Percentiles rank a stretch among this genome's conserved stretches.
These are phyloP conservation scores for Phylloscopus trochiloides DNA, from an alignment of 2,113 vertebrate genomes.

Conservation along the genomic window DNA sequence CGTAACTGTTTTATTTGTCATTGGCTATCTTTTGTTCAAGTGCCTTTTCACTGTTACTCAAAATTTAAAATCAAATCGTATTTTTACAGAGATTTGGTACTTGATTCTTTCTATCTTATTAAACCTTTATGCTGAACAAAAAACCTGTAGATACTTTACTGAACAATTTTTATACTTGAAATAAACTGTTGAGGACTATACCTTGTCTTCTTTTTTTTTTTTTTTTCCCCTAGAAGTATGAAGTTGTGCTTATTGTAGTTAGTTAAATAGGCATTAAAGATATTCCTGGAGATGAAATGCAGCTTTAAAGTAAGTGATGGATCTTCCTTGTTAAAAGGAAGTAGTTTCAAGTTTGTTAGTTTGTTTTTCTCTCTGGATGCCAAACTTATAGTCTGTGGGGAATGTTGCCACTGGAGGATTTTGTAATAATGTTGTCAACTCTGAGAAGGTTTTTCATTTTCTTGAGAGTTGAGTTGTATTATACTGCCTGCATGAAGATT, in stretches of 20 bases:
- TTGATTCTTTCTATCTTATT: slow-evolving; percentile 54
- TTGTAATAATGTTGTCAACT: background rate
- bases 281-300: background rate
- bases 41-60: slow-evolving; percentile 24
- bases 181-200: slow-evolving; percentile 56
- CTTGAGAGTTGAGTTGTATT: background rate
- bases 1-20: slow-evolving; percentile 44
- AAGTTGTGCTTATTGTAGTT: background rate
- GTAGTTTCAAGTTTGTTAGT: background rate
- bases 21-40: slow-evolving; percentile 50
- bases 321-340: background rate
- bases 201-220: background rate
- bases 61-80: slow-evolving; percentile 24
- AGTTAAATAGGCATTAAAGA: background rate
- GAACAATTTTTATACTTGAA: slow-evolving; percentile 67
- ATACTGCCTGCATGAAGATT: background rate
- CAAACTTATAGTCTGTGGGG: background rate
- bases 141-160: slow-evolving; percentile 32
- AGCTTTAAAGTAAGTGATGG: background rate
- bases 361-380: background rate
- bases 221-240: background rate
- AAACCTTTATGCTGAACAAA: slow-evolving; percentile 33
- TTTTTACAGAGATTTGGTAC: slow-evolving; percentile 43
- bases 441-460: background rate
- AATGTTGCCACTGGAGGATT: background rate